Conservation (phyloP, 2,113 vertebrate species). For the Limanda limanda region DNA sequence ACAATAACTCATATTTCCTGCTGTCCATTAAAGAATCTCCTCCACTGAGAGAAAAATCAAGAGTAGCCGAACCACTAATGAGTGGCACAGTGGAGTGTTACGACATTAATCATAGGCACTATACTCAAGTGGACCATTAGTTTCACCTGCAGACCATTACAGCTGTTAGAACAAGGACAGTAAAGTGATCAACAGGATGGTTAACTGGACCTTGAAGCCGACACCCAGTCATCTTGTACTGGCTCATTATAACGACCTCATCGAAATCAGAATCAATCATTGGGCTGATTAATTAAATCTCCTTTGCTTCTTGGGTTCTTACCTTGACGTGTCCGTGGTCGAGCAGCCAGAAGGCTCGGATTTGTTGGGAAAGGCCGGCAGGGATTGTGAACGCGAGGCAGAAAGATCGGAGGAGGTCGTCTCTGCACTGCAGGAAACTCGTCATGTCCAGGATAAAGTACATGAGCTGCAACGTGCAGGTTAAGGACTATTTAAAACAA, state of each 20-base stretch:
- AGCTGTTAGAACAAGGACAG: constrained; percentile 12
- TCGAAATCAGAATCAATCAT: neutral
- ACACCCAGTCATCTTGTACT: neutral
- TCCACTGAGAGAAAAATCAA: neutral
- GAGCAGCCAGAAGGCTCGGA: constrained; percentile 72
- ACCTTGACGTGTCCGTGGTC: constrained; percentile 68
- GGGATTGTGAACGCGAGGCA: constrained; percentile 67
- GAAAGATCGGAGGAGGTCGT: constrained; percentile 73
- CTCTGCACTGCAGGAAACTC: constrained; percentile 67
- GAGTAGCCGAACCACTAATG: neutral
- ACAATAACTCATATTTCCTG: too few species aligned
- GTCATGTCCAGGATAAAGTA: constrained; percentile 76
- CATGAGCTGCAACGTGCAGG: constrained; percentile 62
- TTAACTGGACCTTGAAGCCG: constrained; percentile 13
- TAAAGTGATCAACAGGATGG: constrained; percentile 35
- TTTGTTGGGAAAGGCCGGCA: constrained; percentile 59
- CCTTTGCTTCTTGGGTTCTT: constrained; percentile 1
- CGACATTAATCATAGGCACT: constrained; percentile 12
- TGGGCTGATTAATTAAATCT: neutral
- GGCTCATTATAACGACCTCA: neutral
- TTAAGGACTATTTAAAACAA: constrained; percentile 45
- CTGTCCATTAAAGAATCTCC: neutral
- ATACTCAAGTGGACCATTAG: constrained; percentile 24
- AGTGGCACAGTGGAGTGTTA: constrained; percentile 10
- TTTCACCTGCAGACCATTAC: constrained; percentile 42